phyloP scores from a whole-genome alignment of 1,140 invertebrate species.

The Drosophila equinoxialis region DNA sequence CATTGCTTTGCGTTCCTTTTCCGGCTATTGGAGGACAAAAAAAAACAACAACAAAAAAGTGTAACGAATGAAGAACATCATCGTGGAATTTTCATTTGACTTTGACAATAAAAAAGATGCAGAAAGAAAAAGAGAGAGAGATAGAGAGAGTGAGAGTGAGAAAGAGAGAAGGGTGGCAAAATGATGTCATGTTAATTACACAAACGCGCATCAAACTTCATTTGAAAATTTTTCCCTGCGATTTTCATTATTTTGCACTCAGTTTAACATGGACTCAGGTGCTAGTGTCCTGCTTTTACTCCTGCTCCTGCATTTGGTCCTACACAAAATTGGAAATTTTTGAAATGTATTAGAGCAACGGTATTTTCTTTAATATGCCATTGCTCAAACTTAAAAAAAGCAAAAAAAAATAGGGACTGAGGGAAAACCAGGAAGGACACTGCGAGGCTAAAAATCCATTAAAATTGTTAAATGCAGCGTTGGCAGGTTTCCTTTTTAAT shows the following conservation, averaged over 20 bases:
- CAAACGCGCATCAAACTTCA: conserved; percentile 10
- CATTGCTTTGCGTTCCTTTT: neutral
- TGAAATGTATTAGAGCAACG: neutral
- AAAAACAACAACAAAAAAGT: conserved; percentile 37
- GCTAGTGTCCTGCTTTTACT: neutral
- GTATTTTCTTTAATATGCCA: conserved; percentile 16
- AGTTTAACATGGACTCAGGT: neutral
- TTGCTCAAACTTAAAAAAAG: conserved; percentile 47
- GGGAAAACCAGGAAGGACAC: conserved; percentile 30
- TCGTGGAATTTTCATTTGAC: conserved; percentile 73
- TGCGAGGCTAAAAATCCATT: conserved; percentile 57
- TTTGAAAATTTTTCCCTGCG: conserved; percentile 1
- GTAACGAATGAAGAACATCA: conserved; percentile 48
- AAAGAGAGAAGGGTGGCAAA: neutral
- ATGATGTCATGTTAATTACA: conserved; percentile 17
- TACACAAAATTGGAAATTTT: neutral
- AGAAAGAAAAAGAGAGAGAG: too few relatives aligned
- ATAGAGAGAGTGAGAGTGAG: too few relatives aligned
- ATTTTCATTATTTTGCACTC: conserved; percentile 6
- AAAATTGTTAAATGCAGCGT: conserved; percentile 77
- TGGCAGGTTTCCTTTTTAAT: conserved; percentile 55
- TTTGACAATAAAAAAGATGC: conserved; percentile 67
- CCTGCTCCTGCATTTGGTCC: neutral
- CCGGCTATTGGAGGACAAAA: neutral
- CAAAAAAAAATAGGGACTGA: too few relatives aligned